Evolutionary conservation across 2,113 vertebrate genomes (phyloP).

Genomic region (Platycercus adscitus): DNA sequence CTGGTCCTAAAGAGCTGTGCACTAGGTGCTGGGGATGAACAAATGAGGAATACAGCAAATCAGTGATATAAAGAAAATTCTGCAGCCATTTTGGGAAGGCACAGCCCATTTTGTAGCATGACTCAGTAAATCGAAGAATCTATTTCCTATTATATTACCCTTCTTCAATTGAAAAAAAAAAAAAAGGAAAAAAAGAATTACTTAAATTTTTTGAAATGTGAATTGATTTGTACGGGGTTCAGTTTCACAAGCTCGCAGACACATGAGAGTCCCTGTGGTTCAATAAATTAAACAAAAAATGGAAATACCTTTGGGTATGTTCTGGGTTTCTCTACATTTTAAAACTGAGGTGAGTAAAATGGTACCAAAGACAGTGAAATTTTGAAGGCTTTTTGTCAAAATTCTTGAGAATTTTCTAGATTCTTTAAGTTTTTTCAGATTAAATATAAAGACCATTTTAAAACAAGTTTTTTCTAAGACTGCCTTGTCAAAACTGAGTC

Average conservation of each 20-base stretch:
- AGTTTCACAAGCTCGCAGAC: background rate
- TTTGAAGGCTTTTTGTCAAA: background rate
- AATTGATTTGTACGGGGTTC: background rate
- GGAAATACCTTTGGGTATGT: background rate
- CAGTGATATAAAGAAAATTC: background rate
- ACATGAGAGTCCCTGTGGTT: background rate
- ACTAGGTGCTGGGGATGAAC: background rate
- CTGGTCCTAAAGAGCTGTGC: background rate
- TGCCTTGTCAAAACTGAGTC: background rate
- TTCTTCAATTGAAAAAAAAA: background rate
- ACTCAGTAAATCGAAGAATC: background rate
- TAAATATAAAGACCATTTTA: background rate
- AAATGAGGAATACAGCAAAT: no score
- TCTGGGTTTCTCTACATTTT: background rate
- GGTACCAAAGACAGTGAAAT: background rate
- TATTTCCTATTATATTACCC: background rate
- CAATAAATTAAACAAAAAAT: background rate
- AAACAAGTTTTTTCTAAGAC: background rate
- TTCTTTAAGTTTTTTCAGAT: background rate
- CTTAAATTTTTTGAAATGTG: background rate
- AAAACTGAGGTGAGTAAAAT: background rate
- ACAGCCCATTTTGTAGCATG: background rate
- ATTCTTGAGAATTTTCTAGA: background rate
- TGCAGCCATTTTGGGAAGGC: background rate
- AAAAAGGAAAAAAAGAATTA: background rate